Evolutionary conservation across 2,113 vertebrate genomes (phyloP).

Genomic region (Hassar affinis): DNA sequence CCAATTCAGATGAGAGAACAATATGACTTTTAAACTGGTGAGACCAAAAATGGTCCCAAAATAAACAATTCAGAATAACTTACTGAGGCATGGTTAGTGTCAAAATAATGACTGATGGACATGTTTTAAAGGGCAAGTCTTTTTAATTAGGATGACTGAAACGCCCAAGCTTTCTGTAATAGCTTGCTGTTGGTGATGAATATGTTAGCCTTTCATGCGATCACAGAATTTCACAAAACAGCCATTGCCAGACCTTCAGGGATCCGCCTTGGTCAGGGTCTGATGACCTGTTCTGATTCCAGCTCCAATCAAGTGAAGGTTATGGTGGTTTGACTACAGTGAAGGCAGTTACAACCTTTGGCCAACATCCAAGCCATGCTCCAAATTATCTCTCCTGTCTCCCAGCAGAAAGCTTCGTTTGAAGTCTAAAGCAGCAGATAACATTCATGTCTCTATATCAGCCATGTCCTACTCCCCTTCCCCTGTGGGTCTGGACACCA

Average conservation of each 20-base stretch:
- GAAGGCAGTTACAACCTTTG: constrained; percentile 38
- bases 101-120: neutral
- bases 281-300: constrained; percentile 12
- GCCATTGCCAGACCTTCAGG: neutral
- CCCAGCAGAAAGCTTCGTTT: constrained; percentile 20
- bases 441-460: constrained; percentile 57
- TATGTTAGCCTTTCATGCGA: neutral
- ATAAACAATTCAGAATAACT: neutral
- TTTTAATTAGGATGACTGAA: neutral
- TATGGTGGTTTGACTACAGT: neutral
- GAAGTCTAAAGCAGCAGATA: constrained; percentile 54
- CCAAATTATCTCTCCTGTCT: constrained; percentile 39
- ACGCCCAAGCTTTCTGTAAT: neutral
- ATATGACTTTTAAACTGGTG: constrained; percentile 23
- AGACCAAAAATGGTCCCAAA: neutral
- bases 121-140: neutral
- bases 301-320: constrained; percentile 37
- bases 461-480: constrained; percentile 40
- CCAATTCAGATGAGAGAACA: constrained; percentile 23
- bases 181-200: constrained; percentile 10
- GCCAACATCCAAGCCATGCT: constrained; percentile 39
- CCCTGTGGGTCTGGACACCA: constrained; percentile 38
- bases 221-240: neutral
- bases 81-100: neutral
- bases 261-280: neutral